Percentiles rank a stretch among this genome's conserved stretches.
phyloP scores from a whole-genome alignment of 2,888 invertebrate species.

The Patella caerulea region DNA sequence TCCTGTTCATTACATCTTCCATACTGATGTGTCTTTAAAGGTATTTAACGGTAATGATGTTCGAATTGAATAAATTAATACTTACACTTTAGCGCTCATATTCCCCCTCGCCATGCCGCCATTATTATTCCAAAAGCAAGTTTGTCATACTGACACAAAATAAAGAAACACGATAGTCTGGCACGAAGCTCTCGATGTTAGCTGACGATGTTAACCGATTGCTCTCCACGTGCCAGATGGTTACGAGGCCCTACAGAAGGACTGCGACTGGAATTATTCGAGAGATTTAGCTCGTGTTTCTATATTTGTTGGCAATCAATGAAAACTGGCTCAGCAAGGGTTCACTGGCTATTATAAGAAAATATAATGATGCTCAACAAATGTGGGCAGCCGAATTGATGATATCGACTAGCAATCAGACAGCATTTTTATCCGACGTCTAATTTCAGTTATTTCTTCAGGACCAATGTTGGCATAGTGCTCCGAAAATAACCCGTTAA shows the following conservation, averaged over 20 bases:
- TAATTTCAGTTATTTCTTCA: neutral
- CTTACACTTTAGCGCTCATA: conserved; percentile 24
- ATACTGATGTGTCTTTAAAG: no score
- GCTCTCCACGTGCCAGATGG: conserved; percentile 6
- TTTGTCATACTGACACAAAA: neutral
- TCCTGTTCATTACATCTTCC: no score
- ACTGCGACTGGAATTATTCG: neutral
- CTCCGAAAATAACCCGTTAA: no score
- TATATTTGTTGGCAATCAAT: conserved; percentile 6
- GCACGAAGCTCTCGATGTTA: neutral
- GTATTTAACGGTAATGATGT: no score
- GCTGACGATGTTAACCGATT: neutral
- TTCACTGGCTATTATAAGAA: conserved; percentile 3
- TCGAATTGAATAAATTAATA: neutral
- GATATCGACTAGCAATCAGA: neutral
- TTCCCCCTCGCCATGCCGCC: neutral
- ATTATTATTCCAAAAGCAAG: neutral
- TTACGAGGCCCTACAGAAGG: neutral
- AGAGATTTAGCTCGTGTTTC: conserved; percentile 7
- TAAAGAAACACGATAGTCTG: no score
- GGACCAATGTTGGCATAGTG: no score
- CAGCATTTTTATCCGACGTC: neutral
- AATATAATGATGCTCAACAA: conserved; percentile 8
- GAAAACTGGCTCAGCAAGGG: neutral
- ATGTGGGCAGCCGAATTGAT: conserved; percentile 1